Conservation (phyloP, 1,140 invertebrate genomes). For the Leucophenga varia region DNA sequence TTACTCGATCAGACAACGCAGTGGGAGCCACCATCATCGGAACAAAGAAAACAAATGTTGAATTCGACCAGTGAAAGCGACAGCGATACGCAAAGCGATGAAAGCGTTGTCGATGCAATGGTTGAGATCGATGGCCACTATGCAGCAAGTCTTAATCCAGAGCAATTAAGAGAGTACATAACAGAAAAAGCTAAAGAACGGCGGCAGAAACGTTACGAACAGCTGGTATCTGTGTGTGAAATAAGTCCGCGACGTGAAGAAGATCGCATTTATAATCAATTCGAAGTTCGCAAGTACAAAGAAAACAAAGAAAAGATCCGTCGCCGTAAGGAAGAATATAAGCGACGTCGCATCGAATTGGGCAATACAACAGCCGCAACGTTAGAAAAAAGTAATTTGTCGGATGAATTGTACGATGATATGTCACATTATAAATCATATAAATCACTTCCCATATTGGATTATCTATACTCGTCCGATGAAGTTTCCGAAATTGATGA, state of each 20-base stretch:
- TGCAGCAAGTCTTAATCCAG: conserved; percentile 17
- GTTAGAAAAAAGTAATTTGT: no score
- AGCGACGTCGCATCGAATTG: conserved; percentile 35
- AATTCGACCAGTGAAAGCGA: conserved; percentile 17
- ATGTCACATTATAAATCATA: no score
- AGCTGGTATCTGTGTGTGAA: conserved; percentile 66
- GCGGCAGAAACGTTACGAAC: conserved; percentile 28
- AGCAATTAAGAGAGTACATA: conserved; percentile 26
- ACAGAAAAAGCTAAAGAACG: conserved; percentile 31
- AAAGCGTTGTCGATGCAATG: conserved; percentile 16
- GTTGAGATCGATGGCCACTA: conserved; percentile 20
- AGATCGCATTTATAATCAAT: conserved; percentile 69
- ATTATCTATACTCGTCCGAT: conserved; percentile 46
- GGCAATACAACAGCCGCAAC: background rate
- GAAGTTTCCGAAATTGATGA: conserved; percentile 24
- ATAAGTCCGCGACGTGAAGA: conserved; percentile 78
- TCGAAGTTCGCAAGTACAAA: conserved; percentile 68
- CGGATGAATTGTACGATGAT: no score
- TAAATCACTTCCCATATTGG: conserved; percentile 32
- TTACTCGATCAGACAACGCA: conserved; percentile 78
- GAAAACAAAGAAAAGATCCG: conserved; percentile 78
- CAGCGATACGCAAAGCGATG: conserved; percentile 21
- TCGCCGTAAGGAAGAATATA: conserved; percentile 66
- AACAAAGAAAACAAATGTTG: conserved; percentile 32
- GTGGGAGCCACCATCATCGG: conserved; percentile 77